Evolutionary conservation across 1,140 invertebrate species (phyloP).

Genomic region (Laodelphax striatellus): DNA sequence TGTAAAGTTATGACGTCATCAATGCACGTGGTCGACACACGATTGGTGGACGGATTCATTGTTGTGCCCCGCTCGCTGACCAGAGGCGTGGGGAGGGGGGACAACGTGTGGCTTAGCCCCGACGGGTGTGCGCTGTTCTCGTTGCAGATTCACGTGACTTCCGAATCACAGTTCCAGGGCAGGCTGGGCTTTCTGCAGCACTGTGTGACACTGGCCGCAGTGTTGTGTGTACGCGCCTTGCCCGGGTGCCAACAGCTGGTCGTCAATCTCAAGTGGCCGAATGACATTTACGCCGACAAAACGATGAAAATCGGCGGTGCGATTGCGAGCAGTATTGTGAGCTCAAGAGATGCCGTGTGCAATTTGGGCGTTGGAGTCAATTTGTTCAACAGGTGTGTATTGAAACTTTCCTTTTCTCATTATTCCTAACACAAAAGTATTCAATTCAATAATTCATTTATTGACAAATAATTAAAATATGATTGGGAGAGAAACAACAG

Average conservation of each 20-base stretch:
- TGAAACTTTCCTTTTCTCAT: no score
- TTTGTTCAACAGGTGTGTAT: conserved; percentile 50
- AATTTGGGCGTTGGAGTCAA: conserved; percentile 75
- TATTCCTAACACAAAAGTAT: no score
- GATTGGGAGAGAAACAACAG: no score
- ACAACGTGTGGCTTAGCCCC: conserved; percentile 86
- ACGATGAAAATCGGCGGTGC: conserved; percentile 81
- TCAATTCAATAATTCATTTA: no score
- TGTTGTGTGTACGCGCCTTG: conserved; percentile 53
- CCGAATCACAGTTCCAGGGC: conserved; percentile 51
- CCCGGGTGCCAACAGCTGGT: conserved; percentile 53
- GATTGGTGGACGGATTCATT: no score
- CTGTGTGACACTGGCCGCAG: conserved; percentile 66
- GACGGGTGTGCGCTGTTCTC: conserved; percentile 84
- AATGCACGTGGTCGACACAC: no score
- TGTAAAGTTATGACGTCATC: no score
- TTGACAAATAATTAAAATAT: no score
- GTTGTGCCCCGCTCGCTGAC: no score
- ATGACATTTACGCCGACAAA: conserved; percentile 70
- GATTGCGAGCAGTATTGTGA: conserved; percentile 55
- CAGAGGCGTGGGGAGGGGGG: conserved; percentile 49
- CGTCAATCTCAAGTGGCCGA: conserved; percentile 85
- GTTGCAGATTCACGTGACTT: conserved; percentile 60
- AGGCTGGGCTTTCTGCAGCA: conserved; percentile 74
- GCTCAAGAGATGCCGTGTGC: conserved; percentile 46